phyloP scores from a whole-genome alignment of 1,140 invertebrate species.

The Hermetia illucens region DNA sequence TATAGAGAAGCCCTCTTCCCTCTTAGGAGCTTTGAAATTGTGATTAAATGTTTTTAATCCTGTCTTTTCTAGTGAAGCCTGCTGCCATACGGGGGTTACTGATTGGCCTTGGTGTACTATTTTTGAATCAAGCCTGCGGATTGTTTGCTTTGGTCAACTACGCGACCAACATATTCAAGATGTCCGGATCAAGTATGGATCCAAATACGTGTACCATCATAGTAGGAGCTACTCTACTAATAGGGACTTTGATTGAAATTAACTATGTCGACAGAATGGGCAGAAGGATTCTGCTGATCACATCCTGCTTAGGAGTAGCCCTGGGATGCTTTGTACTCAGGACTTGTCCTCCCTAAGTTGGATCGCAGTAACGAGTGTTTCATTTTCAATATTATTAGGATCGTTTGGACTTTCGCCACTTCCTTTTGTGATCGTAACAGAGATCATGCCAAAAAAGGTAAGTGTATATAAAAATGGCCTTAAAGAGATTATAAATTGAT shows the following conservation, averaged over 20 bases:
- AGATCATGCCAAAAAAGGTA: conserved; percentile 23
- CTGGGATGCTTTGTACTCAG: conserved; percentile 9
- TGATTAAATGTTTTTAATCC: too few species aligned
- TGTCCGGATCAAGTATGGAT: conserved; percentile 38
- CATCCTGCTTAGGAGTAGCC: conserved; percentile 14
- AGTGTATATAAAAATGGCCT: neutral
- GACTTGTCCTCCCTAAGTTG: conserved; percentile 15
- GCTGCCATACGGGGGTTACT: too few species aligned
- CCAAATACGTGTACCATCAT: conserved; percentile 38
- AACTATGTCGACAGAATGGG: conserved; percentile 20
- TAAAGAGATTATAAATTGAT: neutral
- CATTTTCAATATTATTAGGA: conserved; percentile 18
- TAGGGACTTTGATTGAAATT: conserved; percentile 27
- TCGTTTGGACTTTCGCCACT: conserved; percentile 21
- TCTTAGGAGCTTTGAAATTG: too few species aligned
- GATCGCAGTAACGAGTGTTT: conserved; percentile 19
- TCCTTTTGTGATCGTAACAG: conserved; percentile 20
- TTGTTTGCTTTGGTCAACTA: conserved; percentile 36
- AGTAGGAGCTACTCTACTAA: conserved; percentile 33
- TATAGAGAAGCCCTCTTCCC: too few species aligned
- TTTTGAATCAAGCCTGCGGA: conserved; percentile 34
- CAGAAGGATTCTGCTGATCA: conserved; percentile 12
- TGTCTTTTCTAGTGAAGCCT: too few species aligned
- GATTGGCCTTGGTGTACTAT: conserved; percentile 12
- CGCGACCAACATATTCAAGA: conserved; percentile 42